Conservation (phyloP, 2,113 vertebrate species). For the Pygoscelis antarcticus region DNA sequence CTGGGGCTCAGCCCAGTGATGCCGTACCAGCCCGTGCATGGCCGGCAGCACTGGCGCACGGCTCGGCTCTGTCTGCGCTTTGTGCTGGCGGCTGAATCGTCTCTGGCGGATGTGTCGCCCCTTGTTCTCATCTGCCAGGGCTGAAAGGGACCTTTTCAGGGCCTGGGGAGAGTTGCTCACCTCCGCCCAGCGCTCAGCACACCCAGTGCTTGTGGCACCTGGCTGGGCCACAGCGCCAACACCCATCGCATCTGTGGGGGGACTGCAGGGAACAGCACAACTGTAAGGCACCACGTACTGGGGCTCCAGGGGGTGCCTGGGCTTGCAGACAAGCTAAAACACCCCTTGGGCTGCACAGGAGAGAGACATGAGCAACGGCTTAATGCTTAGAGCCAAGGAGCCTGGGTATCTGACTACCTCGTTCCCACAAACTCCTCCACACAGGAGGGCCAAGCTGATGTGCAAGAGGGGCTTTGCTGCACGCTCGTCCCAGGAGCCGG, state of each 20-base stretch:
- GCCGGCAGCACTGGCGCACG: rapidly evolving
- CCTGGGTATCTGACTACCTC: background rate
- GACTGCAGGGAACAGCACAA: background rate
- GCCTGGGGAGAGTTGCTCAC: background rate
- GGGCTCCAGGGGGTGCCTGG: background rate
- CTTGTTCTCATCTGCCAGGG: background rate
- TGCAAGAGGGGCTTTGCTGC: background rate
- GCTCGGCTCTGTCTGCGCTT: background rate
- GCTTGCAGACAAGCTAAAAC: background rate
- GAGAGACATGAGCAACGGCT: background rate
- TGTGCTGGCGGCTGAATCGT: background rate
- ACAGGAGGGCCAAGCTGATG: background rate
- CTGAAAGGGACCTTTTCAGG: background rate
- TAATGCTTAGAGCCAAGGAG: background rate
- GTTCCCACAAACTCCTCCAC: background rate
- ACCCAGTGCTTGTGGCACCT: background rate
- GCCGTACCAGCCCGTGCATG: background rate
- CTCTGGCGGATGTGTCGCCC: rapidly evolving
- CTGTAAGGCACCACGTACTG: background rate
- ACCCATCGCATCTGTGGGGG: rapidly evolving
- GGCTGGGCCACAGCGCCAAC: background rate
- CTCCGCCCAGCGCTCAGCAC: background rate
- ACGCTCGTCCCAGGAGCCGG: rapidly evolving
- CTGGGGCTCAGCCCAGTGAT: background rate
- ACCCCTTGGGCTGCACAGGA: background rate